Percentiles rank a stretch among this genome's conserved stretches.
Evolutionary conservation across 2,797 vertebrate genomes (phyloP).

Genomic region (Botia kubotai): DNA sequence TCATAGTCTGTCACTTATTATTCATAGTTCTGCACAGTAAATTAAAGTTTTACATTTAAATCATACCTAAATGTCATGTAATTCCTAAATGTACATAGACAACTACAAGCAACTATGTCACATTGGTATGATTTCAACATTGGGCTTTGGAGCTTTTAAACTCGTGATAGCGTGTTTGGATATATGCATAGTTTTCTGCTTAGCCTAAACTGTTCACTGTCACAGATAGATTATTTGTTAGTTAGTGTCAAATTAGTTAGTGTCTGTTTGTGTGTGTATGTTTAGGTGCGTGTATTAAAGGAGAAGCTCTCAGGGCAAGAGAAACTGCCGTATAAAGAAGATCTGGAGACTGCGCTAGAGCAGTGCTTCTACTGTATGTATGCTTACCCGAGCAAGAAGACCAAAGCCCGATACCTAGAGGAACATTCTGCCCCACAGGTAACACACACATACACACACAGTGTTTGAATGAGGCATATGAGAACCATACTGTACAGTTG

Average conservation of each 20-base stretch:
- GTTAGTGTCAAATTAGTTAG: not conserved
- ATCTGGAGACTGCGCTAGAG: constrained; percentile 94
- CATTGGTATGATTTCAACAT: no score
- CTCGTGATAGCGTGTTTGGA: no score
- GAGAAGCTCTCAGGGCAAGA: constrained; percentile 87
- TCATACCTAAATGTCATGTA: no score
- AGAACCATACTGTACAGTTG: not conserved
- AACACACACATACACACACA: constrained; percentile 16
- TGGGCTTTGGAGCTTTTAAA: no score
- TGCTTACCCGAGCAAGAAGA: constrained; percentile 96
- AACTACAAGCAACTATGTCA: no score
- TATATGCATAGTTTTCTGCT: not conserved
- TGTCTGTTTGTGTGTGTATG: constrained; percentile 23
- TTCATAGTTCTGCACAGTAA: no score
- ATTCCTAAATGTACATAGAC: no score
- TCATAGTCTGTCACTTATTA: no score
- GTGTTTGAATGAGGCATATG: not conserved
- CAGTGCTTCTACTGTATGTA: constrained; percentile 97
- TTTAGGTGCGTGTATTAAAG: constrained; percentile 88
- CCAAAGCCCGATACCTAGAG: constrained; percentile 95
- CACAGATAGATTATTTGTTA: not conserved
- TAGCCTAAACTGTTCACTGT: not conserved
- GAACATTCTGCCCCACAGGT: constrained; percentile 94
- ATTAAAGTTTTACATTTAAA: no score
- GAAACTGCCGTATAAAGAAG: constrained; percentile 92